A percentile compares a stretch with the other conserved stretches of the same genome.
phyloP scores from a whole-genome alignment of 2,113 vertebrate genomes.

The Guaruba guarouba region DNA sequence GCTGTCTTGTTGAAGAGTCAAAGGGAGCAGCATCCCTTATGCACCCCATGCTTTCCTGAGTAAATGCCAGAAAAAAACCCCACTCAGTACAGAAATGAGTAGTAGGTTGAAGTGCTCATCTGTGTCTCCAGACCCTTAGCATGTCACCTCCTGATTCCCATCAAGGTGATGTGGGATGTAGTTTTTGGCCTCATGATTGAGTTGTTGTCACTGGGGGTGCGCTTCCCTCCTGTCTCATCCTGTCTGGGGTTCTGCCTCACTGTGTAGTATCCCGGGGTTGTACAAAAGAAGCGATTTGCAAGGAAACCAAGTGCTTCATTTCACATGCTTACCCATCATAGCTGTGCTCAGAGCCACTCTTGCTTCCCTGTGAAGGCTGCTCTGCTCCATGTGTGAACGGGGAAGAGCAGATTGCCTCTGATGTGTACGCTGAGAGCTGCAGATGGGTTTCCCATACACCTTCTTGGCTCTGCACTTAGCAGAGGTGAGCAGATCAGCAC shows the following conservation, averaged over 20 bases:
- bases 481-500: background rate
- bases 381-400: background rate
- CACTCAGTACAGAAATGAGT: background rate
- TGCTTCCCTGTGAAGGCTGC: background rate
- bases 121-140: background rate
- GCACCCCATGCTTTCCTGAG: background rate
- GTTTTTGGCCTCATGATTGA: background rate
- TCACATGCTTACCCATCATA: background rate
- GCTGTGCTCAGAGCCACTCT: background rate
- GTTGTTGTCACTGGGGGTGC: background rate
- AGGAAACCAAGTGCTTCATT: background rate
- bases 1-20: background rate
- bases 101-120: background rate
- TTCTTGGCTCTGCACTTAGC: background rate
- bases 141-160: accelerated
- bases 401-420: background rate
- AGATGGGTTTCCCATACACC: background rate
- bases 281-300: background rate
- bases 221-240: background rate
- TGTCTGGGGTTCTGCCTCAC: background rate
- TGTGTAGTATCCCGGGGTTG: background rate
- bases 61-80: background rate
- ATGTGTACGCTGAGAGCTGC: accelerated
- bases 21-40: background rate
- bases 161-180: background rate